Evolutionary conservation across 1,140 invertebrate genomes (phyloP).

Genomic region (Drosophila mauritiana): DNA sequence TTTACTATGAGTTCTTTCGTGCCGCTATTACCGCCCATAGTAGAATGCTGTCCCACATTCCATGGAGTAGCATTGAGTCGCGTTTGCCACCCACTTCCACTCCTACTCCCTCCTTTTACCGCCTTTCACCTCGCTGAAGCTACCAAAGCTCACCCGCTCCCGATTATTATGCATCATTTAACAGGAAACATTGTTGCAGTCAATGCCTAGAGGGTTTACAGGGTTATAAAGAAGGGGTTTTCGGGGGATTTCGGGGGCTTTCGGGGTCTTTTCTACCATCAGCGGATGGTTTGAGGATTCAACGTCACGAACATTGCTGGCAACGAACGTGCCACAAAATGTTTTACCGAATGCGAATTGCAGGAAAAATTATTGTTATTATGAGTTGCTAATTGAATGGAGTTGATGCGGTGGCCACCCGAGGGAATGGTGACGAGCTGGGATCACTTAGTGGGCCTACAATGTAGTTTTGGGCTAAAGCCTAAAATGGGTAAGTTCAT

Average conservation of each 20-base stretch:
- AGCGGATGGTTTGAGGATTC: conserved; percentile 31
- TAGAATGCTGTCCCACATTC: conserved; percentile 68
- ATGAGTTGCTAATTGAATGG: conserved; percentile 82
- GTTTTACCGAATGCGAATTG: conserved; percentile 79
- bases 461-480: background rate
- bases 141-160: conserved; percentile 66
- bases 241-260: background rate
- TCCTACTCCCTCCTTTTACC: conserved; percentile 4
- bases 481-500: too few relatives aligned
- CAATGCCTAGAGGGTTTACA: conserved; percentile 63
- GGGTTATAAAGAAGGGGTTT: conserved; percentile 4
- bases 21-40: conserved; percentile 28
- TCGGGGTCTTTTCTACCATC: conserved; percentile 11
- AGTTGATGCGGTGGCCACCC: conserved; percentile 50
- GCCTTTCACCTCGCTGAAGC: conserved; percentile 49
- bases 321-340: conserved; percentile 77
- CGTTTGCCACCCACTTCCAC: conserved; percentile 1
- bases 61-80: conserved; percentile 16
- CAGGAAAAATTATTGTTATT: conserved; percentile 80
- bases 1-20: conserved; percentile 66
- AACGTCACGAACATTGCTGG: conserved; percentile 69
- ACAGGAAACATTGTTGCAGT: conserved; percentile 81
- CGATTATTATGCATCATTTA: conserved; percentile 82
- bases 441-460: conserved; percentile 14
- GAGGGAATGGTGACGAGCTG: conserved; percentile 7